Evolutionary conservation across 1,140 invertebrate genomes (phyloP).

Genomic region (Pseudomyrmex flavicornis): DNA sequence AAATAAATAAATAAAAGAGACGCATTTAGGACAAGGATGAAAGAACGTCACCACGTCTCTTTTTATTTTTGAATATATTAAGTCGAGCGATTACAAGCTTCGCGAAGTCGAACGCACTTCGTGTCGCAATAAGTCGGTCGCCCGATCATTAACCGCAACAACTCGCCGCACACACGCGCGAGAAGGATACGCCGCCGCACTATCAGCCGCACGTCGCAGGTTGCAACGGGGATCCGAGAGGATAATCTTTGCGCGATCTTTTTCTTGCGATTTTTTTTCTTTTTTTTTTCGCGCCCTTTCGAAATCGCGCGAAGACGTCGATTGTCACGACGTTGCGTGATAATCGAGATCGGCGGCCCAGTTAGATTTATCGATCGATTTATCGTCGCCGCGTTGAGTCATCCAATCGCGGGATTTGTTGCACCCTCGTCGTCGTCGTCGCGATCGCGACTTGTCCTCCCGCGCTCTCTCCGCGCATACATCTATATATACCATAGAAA

Average conservation of each 20-base stretch:
- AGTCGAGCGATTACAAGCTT: background rate
- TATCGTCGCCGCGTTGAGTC: constrained; percentile 49
- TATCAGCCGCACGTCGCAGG: background rate
- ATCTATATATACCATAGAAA: too few species aligned
- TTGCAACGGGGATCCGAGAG: background rate
- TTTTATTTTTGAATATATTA: too few species aligned
- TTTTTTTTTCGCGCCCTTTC: constrained; percentile 7
- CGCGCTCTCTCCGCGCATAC: too few species aligned
- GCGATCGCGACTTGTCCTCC: background rate
- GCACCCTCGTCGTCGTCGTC: background rate
- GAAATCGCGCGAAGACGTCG: constrained; percentile 19
- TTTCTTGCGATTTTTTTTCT: too few species aligned
- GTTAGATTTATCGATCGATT: constrained; percentile 25
- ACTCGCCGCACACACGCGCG: background rate
- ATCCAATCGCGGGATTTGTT: background rate
- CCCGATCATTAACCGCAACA: constrained; percentile 26
- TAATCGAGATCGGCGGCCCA: constrained; percentile 1
- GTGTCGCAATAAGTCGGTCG: constrained; percentile 27
- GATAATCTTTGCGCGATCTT: constrained; percentile 30
- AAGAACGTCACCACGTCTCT: too few species aligned
- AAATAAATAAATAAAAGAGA: too few species aligned
- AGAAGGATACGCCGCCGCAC: background rate
- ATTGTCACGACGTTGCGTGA: background rate
- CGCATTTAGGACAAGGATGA: too few species aligned
- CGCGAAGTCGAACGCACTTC: constrained; percentile 3